Conservation (phyloP, 2,888 invertebrate genomes). For the Omphaloscelis lunosa region DNA sequence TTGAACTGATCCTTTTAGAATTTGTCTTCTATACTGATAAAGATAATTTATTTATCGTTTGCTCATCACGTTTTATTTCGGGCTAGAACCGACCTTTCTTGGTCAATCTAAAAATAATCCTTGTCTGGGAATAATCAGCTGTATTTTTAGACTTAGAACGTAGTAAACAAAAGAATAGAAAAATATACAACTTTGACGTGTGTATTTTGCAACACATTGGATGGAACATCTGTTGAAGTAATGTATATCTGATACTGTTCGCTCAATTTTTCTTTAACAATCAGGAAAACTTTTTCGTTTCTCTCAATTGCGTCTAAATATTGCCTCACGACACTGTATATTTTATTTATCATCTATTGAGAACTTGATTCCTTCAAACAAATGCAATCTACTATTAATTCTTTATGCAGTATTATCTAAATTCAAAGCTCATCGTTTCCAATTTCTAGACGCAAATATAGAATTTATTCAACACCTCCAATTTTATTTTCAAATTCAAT, state of each 20-base stretch:
- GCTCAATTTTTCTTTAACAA: background rate
- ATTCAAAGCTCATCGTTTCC: slow-evolving; percentile 18
- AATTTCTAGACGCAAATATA: slow-evolving; percentile 11
- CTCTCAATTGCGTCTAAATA: background rate
- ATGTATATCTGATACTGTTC: slow-evolving; percentile 1
- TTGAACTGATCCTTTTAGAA: slow-evolving; percentile 41
- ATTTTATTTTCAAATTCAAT: slow-evolving; percentile 21
- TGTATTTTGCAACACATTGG: slow-evolving; percentile 29
- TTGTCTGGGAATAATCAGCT: slow-evolving; percentile 45
- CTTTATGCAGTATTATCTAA: background rate
- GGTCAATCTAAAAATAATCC: slow-evolving; percentile 36
- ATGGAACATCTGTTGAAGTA: slow-evolving; percentile 28
- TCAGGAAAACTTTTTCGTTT: background rate
- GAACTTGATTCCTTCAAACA: background rate
- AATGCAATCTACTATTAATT: background rate
- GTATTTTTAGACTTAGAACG: slow-evolving; percentile 42
- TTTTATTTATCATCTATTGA: background rate
- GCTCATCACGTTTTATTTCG: slow-evolving; percentile 33
- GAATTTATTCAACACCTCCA: slow-evolving; percentile 35
- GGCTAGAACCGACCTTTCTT: slow-evolving; percentile 5
- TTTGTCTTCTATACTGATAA: background rate
- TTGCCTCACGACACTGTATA: background rate
- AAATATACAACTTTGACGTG: slow-evolving; percentile 42
- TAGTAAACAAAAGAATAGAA: slow-evolving; percentile 52
- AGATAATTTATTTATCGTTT: background rate